Evolutionary conservation across 2,797 vertebrate species (phyloP).

Genomic region (Sus cebifrons): DNA sequence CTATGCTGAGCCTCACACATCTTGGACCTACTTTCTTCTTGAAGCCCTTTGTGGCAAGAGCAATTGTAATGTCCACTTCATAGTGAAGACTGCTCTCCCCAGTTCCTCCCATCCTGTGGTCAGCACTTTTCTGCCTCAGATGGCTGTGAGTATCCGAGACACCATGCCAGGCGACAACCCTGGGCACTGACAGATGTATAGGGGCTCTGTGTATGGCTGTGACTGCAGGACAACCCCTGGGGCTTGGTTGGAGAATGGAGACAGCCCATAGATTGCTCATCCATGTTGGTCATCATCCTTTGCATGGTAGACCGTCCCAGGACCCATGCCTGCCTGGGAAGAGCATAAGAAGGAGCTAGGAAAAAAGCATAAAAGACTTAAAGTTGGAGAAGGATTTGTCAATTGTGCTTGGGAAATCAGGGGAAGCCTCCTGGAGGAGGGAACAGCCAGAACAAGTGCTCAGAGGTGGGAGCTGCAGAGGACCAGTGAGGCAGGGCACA

Average conservation of each 20-base stretch:
- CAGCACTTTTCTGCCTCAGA: background rate
- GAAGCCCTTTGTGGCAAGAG: rapidly evolving
- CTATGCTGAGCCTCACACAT: background rate
- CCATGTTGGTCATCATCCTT: background rate
- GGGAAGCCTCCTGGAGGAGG: background rate
- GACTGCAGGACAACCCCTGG: background rate
- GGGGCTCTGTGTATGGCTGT: background rate
- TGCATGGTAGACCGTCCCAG: background rate
- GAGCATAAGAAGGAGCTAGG: background rate
- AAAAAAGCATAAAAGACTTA: background rate
- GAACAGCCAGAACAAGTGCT: background rate
- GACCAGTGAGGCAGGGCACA: rapidly evolving
- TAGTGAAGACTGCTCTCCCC: background rate
- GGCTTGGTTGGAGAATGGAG: background rate
- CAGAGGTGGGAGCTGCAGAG: background rate
- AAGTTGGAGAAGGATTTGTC: rapidly evolving
- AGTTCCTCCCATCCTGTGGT: background rate
- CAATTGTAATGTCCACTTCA: background rate
- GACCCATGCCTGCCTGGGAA: background rate
- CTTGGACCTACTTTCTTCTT: background rate
- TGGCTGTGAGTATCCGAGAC: background rate
- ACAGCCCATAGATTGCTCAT: no score
- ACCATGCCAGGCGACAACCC: background rate
- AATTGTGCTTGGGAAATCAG: background rate
- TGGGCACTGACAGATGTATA: background rate